A percentile compares a stretch with the other conserved stretches of the same genome.
These are phyloP conservation scores for Loripinus fragilis DNA, from an alignment of 2,888 invertebrate genomes.

Conservation along the genomic window DNA sequence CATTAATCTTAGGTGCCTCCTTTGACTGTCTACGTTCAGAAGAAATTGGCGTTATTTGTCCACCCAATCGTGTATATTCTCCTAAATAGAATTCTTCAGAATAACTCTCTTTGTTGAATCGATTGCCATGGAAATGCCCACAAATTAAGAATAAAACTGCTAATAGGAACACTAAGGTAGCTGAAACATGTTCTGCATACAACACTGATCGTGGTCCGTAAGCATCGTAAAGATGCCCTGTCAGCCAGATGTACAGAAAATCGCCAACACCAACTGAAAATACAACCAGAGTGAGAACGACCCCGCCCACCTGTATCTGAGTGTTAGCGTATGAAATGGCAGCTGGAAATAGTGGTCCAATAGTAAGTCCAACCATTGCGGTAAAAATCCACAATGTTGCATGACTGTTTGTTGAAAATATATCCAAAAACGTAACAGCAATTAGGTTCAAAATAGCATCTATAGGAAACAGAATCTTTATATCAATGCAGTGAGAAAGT, in stretches of 20 bases:
- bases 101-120: neutral
- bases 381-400: slow-evolving; percentile 56
- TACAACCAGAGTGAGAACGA: slow-evolving; percentile 54
- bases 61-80: neutral
- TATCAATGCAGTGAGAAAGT: slow-evolving; percentile 45
- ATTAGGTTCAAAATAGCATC: slow-evolving; percentile 48
- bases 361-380: slow-evolving; percentile 45
- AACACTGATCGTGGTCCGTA: slow-evolving; percentile 53
- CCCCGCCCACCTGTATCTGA: slow-evolving; percentile 59
- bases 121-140: slow-evolving; percentile 15
- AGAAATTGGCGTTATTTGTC: too few species aligned
- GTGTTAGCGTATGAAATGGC: slow-evolving; percentile 57
- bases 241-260: slow-evolving; percentile 52
- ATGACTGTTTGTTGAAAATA: slow-evolving; percentile 46
- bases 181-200: slow-evolving; percentile 51
- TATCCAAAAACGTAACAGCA: slow-evolving; percentile 48
- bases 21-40: too few species aligned
- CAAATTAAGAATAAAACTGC: slow-evolving; percentile 28
- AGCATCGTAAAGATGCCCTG: slow-evolving; percentile 48
- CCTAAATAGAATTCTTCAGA: neutral
- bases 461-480: slow-evolving; percentile 43
- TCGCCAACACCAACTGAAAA: slow-evolving; percentile 55
- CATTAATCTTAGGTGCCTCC: too few species aligned
- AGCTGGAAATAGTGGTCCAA: slow-evolving; percentile 59
- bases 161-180: slow-evolving; percentile 36